Evolutionary conservation across 2,888 invertebrate species (phyloP).

Genomic region (Campopleginae sp.): DNA sequence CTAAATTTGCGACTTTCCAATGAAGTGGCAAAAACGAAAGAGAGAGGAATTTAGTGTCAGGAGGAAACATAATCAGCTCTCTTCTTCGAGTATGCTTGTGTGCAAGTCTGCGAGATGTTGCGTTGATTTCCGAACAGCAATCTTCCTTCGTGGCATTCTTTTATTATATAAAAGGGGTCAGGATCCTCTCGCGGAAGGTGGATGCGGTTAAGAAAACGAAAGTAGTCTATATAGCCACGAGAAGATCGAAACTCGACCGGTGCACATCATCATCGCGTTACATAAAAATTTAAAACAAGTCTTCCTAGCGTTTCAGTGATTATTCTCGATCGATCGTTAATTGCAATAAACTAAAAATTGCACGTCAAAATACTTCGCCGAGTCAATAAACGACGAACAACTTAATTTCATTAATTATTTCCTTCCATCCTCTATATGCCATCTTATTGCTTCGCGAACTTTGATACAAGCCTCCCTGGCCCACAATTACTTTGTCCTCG

Average conservation of each 20-base stretch:
- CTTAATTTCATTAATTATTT: neutral
- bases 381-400: neutral
- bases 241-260: constrained; percentile 31
- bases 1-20: constrained; percentile 70
- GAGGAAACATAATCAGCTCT: constrained; percentile 36
- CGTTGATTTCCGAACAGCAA: constrained; percentile 40
- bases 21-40: constrained; percentile 56
- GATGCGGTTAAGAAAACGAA: constrained; percentile 61
- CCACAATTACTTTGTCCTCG: neutral
- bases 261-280: constrained; percentile 8
- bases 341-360: neutral
- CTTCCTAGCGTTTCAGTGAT: constrained; percentile 8
- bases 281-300: constrained; percentile 33
- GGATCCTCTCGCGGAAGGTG: constrained; percentile 55
- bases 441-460: neutral
- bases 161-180: constrained; percentile 62
- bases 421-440: neutral
- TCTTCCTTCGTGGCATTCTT: constrained; percentile 41
- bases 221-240: constrained; percentile 47
- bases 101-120: constrained; percentile 38
- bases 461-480: neutral
- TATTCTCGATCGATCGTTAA: neutral
- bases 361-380: neutral
- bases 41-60: constrained; percentile 50
- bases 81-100: neutral